Percentiles rank a stretch among this genome's conserved stretches.
Evolutionary conservation across 2,888 invertebrate genomes (phyloP).

Genomic region (Limnephilus lunatus): DNA sequence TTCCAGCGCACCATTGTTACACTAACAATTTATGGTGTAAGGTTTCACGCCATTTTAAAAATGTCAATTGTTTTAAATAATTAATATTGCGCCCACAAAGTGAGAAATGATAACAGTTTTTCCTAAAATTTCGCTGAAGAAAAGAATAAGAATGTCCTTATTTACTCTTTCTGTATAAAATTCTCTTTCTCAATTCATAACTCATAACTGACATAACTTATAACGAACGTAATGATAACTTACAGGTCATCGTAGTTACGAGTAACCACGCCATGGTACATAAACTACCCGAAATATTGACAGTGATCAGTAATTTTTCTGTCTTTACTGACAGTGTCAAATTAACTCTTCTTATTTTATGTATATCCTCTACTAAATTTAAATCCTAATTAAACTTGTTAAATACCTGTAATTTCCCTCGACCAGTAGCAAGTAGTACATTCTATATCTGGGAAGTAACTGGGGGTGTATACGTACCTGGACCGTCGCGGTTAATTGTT

Average conservation of each 20-base stretch:
- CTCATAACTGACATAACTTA: not conserved
- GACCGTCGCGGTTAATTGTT: slow-evolving; percentile 72
- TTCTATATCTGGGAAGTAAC: not conserved
- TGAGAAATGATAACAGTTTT: not conserved
- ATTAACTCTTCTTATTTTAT: not conserved
- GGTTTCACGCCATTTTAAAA: not conserved
- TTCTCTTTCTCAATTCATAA: not conserved
- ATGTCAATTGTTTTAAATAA: not conserved
- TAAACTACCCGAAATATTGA: not conserved
- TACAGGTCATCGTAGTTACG: not conserved
- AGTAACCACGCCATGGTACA: not conserved
- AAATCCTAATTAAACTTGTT: slow-evolving; percentile 63
- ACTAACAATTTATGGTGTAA: not conserved
- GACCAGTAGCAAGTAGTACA: not conserved
- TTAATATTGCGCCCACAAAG: not conserved
- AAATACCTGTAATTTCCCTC: slow-evolving; percentile 61
- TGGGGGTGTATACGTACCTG: not conserved
- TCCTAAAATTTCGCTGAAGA: not conserved
- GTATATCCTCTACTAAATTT: slow-evolving; percentile 60
- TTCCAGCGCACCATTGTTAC: not conserved
- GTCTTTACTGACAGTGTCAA: not conserved
- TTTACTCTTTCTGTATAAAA: not conserved
- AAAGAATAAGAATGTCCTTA: not conserved
- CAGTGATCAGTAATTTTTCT: not conserved
- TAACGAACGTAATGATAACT: not conserved